A percentile compares a stretch with the other conserved stretches of the same genome.
phyloP scores from a whole-genome alignment of 2,797 vertebrate genomes.

The Picus viridis region DNA sequence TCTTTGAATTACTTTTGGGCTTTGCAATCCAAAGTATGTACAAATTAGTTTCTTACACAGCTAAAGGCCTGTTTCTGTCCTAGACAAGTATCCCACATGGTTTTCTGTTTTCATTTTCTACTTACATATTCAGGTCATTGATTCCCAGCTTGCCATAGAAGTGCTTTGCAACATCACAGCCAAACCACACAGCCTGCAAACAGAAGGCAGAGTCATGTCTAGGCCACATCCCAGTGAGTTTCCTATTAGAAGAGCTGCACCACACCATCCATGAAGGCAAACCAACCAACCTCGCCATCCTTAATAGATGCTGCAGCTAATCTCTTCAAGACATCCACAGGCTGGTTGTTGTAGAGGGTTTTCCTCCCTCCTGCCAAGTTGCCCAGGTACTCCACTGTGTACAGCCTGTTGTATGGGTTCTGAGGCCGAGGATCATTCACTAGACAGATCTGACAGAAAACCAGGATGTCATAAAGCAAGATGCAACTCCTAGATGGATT shows the following conservation, averaged over 20 bases:
- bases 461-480: not conserved
- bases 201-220: not conserved
- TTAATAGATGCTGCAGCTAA: constrained; percentile 92
- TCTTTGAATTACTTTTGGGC: not conserved
- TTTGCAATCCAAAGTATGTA: not conserved
- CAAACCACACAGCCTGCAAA: constrained; percentile 96
- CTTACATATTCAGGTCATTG: constrained; percentile 97
- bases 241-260: not conserved
- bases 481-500: not conserved
- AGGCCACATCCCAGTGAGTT: not conserved
- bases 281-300: constrained; percentile 89
- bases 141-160: constrained; percentile 97
- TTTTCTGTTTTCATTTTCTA: not conserved
- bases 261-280: fast-evolving
- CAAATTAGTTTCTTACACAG: not conserved
- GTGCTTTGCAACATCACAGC: constrained; percentile 96
- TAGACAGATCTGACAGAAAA: constrained; percentile 86
- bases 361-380: constrained; percentile 92
- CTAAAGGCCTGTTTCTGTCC: not conserved
- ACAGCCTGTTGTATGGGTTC: constrained; percentile 90
- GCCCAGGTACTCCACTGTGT: constrained; percentile 93
- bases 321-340: constrained; percentile 90
- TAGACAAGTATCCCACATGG: not conserved
- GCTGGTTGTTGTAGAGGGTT: constrained; percentile 95
- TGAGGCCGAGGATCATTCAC: constrained; percentile 96